These are phyloP conservation scores for Aspidiotus destructor DNA, from an alignment of 2,888 invertebrate species.

Conservation along the genomic window DNA sequence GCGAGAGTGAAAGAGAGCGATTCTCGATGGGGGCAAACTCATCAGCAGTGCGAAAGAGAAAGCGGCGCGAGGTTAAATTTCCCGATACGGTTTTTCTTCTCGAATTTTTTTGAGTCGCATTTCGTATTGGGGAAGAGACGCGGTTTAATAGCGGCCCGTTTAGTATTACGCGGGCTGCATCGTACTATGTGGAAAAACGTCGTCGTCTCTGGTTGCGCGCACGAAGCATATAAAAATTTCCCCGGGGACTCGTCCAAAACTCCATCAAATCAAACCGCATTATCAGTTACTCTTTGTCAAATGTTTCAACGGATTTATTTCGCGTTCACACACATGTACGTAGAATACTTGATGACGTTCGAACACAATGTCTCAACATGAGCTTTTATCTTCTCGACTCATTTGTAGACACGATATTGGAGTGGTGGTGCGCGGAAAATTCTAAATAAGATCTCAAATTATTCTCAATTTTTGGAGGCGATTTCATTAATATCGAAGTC, in stretches of 20 bases:
- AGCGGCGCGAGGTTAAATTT: too few relatives aligned
- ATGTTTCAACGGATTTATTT: constrained; percentile 32
- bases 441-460: too few relatives aligned
- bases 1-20: too few relatives aligned
- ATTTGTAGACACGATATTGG: constrained; percentile 27
- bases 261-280: constrained; percentile 33
- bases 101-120: background rate
- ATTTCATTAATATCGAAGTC: too few relatives aligned
- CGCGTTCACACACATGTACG: constrained; percentile 5
- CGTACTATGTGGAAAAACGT: background rate
- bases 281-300: constrained; percentile 33
- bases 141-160: constrained; percentile 24
- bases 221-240: constrained; percentile 32
- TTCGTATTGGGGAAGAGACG: constrained; percentile 4
- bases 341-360: background rate
- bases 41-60: too few relatives aligned
- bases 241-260: constrained; percentile 32
- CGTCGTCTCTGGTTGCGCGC: constrained; percentile 29
- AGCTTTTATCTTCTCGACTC: constrained; percentile 29
- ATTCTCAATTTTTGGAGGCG: too few relatives aligned
- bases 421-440: background rate
- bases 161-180: constrained; percentile 7
- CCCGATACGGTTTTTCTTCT: too few relatives aligned
- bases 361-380: background rate
- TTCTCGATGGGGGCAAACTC: too few relatives aligned